These are phyloP conservation scores for Tetropium fuscum DNA, from an alignment of 2,888 invertebrate species.

Conservation along the genomic window DNA sequence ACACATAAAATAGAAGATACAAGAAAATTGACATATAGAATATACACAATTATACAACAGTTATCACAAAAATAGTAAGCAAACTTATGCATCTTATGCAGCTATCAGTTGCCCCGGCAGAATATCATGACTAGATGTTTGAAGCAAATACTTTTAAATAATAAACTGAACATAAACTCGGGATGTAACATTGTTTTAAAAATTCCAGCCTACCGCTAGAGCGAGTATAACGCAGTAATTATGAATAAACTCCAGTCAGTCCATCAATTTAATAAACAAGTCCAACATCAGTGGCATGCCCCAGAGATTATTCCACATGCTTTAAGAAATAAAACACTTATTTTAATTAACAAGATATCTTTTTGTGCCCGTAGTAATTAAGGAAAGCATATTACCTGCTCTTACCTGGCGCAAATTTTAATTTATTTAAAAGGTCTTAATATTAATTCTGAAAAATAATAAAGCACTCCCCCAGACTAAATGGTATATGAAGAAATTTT, in stretches of 20 bases:
- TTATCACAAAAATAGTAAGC: no score
- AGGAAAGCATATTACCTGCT: background rate
- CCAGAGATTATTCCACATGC: constrained; percentile 1
- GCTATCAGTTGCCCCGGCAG: no score
- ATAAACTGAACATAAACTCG: constrained; percentile 10
- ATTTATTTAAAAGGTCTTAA: constrained; percentile 12
- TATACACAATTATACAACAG: no score
- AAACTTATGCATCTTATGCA: no score
- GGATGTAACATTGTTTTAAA: constrained; percentile 6
- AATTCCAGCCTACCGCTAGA: constrained; percentile 16
- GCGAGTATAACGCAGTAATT: constrained; percentile 22
- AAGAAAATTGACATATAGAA: no score
- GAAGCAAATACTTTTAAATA: no score
- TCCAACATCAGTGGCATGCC: constrained; percentile 16
- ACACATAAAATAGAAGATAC: no score
- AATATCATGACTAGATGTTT: no score
- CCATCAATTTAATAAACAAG: constrained; percentile 27
- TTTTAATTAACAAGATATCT: background rate
- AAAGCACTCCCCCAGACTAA: no score
- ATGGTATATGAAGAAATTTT: no score
- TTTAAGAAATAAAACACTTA: background rate
- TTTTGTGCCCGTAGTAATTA: constrained; percentile 1
- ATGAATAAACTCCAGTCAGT: constrained; percentile 20
- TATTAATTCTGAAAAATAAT: no score
- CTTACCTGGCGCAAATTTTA: background rate